Evolutionary conservation across 2,888 invertebrate genomes (phyloP).

Genomic region (Pharmacophagus antenor): DNA sequence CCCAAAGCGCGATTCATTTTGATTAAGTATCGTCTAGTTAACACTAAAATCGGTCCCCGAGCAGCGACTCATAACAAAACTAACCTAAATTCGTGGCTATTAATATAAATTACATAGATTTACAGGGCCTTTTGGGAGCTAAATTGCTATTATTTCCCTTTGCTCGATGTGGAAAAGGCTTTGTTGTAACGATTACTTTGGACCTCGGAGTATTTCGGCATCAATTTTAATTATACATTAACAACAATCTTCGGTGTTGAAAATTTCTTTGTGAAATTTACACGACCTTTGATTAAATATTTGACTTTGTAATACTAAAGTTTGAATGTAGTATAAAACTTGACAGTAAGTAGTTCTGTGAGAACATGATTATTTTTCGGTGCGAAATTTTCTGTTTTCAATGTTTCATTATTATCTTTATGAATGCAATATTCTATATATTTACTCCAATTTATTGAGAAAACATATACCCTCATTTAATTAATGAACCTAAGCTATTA

Average conservation of each 20-base stretch:
- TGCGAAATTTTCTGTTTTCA: no score
- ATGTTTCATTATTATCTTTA: no score
- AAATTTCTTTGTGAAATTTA: not conserved
- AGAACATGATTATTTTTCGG: no score
- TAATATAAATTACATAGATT: slow-evolving; percentile 77
- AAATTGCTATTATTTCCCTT: slow-evolving; percentile 65
- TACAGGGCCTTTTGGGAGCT: slow-evolving; percentile 69
- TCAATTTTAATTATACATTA: slow-evolving; percentile 55
- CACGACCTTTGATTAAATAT: not conserved
- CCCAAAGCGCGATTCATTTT: slow-evolving; percentile 47
- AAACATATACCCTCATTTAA: no score
- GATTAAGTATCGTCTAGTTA: slow-evolving; percentile 61
- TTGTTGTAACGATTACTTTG: slow-evolving; percentile 50
- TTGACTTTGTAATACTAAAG: not conserved
- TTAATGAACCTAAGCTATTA: no score
- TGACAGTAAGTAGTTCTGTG: no score
- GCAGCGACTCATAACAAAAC: slow-evolving; percentile 63
- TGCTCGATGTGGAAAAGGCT: slow-evolving; percentile 52
- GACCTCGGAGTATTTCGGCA: slow-evolving; percentile 37
- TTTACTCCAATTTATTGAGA: no score
- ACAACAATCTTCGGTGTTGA: slow-evolving; percentile 15
- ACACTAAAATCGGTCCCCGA: slow-evolving; percentile 63
- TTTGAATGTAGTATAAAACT: no score
- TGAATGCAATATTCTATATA: no score
- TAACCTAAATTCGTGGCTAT: slow-evolving; percentile 68